Percentiles rank a stretch among this genome's conserved stretches.
phyloP scores from a whole-genome alignment of 92 coral and sea anemone species.

The Zoanthus sociatus region DNA sequence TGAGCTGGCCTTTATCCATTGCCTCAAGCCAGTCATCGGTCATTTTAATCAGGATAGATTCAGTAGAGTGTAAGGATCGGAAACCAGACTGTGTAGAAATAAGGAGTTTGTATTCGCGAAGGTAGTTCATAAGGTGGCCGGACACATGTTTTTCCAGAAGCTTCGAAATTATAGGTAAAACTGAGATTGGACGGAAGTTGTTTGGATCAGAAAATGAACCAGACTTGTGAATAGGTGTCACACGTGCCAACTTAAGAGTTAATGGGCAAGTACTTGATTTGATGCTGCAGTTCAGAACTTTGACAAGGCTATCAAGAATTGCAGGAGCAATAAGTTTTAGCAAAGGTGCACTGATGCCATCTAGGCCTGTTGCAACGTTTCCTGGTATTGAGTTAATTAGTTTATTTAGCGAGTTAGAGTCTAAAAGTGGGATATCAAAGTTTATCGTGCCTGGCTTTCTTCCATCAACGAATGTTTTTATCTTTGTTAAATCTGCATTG shows the following conservation, averaged over 20 bases:
- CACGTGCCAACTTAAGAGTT: slow-evolving; percentile 53
- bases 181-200: slow-evolving; percentile 56
- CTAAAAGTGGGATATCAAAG: slow-evolving; percentile 6
- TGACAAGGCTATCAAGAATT: slow-evolving; percentile 52
- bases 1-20: slow-evolving; percentile 26
- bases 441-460: background rate
- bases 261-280: slow-evolving; percentile 54
- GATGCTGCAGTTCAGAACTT: slow-evolving; percentile 51
- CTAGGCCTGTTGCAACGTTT: slow-evolving; percentile 45
- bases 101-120: slow-evolving; percentile 29
- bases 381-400: slow-evolving; percentile 31
- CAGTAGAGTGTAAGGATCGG: slow-evolving; percentile 22
- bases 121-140: background rate
- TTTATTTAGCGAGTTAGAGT: background rate
- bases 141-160: slow-evolving; percentile 53
- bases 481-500: background rate
- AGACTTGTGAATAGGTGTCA: slow-evolving; percentile 53
- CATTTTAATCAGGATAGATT: slow-evolving; percentile 37
- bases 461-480: slow-evolving; percentile 4
- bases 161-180: slow-evolving; percentile 54
- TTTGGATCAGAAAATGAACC: slow-evolving; percentile 46
- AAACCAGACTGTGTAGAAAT: slow-evolving; percentile 43
- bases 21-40: slow-evolving; percentile 45
- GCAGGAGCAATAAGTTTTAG: slow-evolving; percentile 51
- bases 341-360: slow-evolving; percentile 48